phyloP scores from a whole-genome alignment of 2,888 invertebrate genomes.

The Criorhina ranunculi region DNA sequence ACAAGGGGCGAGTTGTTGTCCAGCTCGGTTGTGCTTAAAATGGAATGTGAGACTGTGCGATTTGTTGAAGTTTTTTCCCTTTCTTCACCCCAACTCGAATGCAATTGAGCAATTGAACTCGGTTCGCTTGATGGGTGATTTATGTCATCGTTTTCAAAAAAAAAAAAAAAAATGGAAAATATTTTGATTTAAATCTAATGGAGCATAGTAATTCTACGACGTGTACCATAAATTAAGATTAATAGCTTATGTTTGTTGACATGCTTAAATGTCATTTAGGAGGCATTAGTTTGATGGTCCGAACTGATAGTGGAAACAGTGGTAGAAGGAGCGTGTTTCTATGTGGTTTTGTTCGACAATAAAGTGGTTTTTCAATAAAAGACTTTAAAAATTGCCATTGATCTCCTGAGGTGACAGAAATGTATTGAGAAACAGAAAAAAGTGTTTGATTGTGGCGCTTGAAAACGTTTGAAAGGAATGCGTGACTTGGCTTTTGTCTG shows the following conservation, averaged over 20 bases:
- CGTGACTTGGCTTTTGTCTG: too few relatives aligned
- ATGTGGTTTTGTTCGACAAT: neutral
- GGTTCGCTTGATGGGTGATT: slow-evolving; percentile 70
- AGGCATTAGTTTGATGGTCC: slow-evolving; percentile 78
- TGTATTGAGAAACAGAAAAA: too few relatives aligned
- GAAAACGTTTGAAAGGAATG: too few relatives aligned
- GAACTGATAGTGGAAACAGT: slow-evolving; percentile 59
- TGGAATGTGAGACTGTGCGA: slow-evolving; percentile 45
- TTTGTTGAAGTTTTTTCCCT: slow-evolving; percentile 1
- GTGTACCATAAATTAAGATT: slow-evolving; percentile 75
- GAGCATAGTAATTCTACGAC: slow-evolving; percentile 43
- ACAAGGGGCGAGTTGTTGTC: slow-evolving; percentile 54
- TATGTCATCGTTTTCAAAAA: slow-evolving; percentile 65
- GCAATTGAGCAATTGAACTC: slow-evolving; percentile 76
- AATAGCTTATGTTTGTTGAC: slow-evolving; percentile 79
- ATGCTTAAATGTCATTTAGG: slow-evolving; percentile 79
- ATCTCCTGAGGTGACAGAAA: too few relatives aligned
- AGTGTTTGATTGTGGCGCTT: too few relatives aligned
- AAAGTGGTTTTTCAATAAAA: neutral
- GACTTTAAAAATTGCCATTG: too few relatives aligned
- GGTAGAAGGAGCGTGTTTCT: neutral
- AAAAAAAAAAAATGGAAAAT: slow-evolving; percentile 2
- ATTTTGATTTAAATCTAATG: slow-evolving; percentile 67
- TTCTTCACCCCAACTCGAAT: slow-evolving; percentile 40
- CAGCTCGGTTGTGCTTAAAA: slow-evolving; percentile 20